These are phyloP conservation scores for Orgyia antiqua DNA, from an alignment of 2,888 invertebrate species.

Conservation along the genomic window DNA sequence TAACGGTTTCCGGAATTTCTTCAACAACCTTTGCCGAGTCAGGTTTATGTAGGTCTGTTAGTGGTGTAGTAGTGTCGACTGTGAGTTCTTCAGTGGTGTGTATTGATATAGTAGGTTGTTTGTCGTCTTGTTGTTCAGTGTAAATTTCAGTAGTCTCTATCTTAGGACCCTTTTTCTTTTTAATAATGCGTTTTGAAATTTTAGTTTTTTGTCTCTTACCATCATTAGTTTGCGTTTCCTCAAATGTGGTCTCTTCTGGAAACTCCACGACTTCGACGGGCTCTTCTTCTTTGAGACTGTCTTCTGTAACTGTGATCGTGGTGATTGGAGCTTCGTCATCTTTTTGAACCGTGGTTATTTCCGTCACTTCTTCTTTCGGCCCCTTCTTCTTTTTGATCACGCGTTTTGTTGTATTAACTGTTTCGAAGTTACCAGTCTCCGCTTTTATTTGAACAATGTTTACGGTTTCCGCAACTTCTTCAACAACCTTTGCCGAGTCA, in stretches of 20 bases:
- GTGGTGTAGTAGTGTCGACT: slow-evolving; percentile 23
- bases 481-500: slow-evolving; percentile 23
- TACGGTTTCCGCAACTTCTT: slow-evolving; percentile 5
- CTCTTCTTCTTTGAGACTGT: background rate
- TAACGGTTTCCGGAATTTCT: slow-evolving; percentile 24
- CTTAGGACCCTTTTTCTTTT: slow-evolving; percentile 40
- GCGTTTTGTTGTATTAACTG: slow-evolving; percentile 22
- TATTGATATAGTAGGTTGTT: slow-evolving; percentile 46
- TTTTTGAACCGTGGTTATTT: slow-evolving; percentile 21
- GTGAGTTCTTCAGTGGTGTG: slow-evolving; percentile 36
- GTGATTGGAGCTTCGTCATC: slow-evolving; percentile 24
- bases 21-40: slow-evolving; percentile 19
- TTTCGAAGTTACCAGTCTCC: slow-evolving; percentile 11
- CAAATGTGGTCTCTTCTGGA: slow-evolving; percentile 22
- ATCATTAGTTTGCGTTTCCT: slow-evolving; percentile 17
- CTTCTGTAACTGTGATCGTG: slow-evolving; percentile 12
- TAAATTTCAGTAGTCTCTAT: slow-evolving; percentile 40
- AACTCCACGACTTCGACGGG: slow-evolving; percentile 25
- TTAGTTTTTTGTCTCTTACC: slow-evolving; percentile 20
- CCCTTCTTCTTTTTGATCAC: slow-evolving; percentile 27
- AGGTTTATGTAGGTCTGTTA: slow-evolving; percentile 1
- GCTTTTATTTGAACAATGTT: slow-evolving; percentile 5
- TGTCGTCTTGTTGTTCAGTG: slow-evolving; percentile 62
- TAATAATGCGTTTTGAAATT: slow-evolving; percentile 47
- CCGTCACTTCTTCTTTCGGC: slow-evolving; percentile 9